These are phyloP conservation scores for Nomada fabriciana DNA, from an alignment of 2,888 invertebrate species.

Conservation along the genomic window DNA sequence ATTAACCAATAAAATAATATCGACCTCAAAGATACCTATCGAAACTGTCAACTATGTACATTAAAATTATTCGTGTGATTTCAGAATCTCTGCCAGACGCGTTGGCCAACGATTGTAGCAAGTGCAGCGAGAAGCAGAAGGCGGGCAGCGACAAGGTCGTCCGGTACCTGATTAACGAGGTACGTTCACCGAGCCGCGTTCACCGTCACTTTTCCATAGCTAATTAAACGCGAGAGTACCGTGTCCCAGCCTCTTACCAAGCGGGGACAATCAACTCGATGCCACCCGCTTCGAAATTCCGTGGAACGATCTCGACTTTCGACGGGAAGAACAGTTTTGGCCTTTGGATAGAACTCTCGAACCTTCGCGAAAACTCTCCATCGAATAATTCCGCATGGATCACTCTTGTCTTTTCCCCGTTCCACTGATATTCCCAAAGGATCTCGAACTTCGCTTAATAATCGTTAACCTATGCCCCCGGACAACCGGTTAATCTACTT, in stretches of 20 bases:
- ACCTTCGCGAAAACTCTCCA: conserved; percentile 24
- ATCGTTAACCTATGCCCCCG: conserved; percentile 37
- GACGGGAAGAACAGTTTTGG: conserved; percentile 6
- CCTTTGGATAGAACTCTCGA: background rate
- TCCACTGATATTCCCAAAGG: background rate
- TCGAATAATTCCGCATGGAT: conserved; percentile 45
- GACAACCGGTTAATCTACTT: conserved; percentile 22
- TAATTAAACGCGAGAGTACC: conserved; percentile 54
- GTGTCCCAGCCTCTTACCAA: background rate
- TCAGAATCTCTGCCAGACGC: conserved; percentile 90
- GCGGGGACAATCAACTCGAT: conserved; percentile 10
- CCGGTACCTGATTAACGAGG: conserved; percentile 86
- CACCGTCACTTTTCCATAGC: conserved; percentile 60
- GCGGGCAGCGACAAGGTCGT: conserved; percentile 88
- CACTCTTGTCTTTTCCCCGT: conserved; percentile 1
- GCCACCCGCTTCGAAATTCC: conserved; percentile 38
- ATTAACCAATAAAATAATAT: no score
- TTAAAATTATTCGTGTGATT: conserved; percentile 68
- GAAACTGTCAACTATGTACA: no score
- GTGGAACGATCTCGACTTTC: conserved; percentile 63
- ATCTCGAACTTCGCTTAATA: conserved; percentile 22
- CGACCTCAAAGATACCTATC: no score
- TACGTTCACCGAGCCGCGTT: conserved; percentile 67
- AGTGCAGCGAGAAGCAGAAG: conserved; percentile 89
- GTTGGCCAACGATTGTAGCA: conserved; percentile 87